phyloP scores from a whole-genome alignment of 2,888 invertebrate genomes.

The Mythimna ferrago region DNA sequence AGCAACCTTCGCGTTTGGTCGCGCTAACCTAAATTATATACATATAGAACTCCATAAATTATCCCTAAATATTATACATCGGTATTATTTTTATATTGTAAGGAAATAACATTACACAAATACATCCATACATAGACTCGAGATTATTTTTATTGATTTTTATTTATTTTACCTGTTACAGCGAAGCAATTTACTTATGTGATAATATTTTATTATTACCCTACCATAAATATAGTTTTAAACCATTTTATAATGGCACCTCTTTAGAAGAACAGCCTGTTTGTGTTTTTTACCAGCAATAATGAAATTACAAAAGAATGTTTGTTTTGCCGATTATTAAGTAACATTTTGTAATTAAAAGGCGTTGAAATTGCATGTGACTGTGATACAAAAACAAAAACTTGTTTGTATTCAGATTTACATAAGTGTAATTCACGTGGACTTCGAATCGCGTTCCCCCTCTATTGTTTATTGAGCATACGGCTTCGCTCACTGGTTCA shows the following conservation, averaged over 20 bases:
- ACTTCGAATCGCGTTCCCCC: slow-evolving; percentile 19
- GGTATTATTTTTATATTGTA: background rate
- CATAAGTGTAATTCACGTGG: slow-evolving; percentile 17
- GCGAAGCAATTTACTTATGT: background rate
- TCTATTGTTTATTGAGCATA: slow-evolving; percentile 26
- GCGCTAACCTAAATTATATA: slow-evolving; percentile 6
- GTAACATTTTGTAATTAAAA: background rate
- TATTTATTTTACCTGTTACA: slow-evolving; percentile 18
- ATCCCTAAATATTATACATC: background rate
- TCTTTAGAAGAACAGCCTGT: background rate
- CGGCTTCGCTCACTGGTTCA: slow-evolving; percentile 50
- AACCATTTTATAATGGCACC: background rate
- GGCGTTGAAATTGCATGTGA: background rate
- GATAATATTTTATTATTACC: background rate
- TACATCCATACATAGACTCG: background rate
- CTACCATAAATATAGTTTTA: background rate
- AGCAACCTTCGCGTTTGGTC: background rate
- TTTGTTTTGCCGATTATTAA: too few relatives aligned
- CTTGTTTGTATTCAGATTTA: background rate
- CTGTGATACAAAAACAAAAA: background rate
- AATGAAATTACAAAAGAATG: background rate
- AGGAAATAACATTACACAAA: background rate
- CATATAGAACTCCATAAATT: slow-evolving; percentile 1
- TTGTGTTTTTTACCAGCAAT: background rate
- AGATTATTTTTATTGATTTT: background rate